Evolutionary conservation across 1,140 invertebrate genomes (phyloP).

Genomic region (Anastrepha obliqua): DNA sequence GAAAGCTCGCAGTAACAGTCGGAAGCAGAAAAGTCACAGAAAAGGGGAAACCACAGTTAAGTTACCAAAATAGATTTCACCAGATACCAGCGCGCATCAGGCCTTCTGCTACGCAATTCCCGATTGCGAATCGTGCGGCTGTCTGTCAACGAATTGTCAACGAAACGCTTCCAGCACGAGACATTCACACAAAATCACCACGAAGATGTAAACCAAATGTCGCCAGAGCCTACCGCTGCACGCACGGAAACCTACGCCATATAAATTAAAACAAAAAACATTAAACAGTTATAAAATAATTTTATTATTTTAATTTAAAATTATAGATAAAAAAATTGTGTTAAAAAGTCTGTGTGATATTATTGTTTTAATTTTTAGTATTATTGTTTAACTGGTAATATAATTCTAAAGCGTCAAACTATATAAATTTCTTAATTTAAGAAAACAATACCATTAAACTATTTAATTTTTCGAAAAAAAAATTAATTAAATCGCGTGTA

Average conservation of each 20-base stretch:
- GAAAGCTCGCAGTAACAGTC: no score
- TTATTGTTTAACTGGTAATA: slow-evolving; percentile 1
- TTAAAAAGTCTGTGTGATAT: slow-evolving; percentile 46
- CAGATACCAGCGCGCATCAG: not conserved
- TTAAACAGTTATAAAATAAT: slow-evolving; percentile 42
- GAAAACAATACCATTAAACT: not conserved
- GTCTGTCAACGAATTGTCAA: not conserved
- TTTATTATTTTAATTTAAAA: not conserved
- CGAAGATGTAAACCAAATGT: slow-evolving; percentile 58
- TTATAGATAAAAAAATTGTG: not conserved
- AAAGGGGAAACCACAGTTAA: not conserved
- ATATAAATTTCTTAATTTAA: not conserved
- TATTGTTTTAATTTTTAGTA: slow-evolving; percentile 35
- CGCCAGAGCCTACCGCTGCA: not conserved
- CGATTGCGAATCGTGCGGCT: not conserved
- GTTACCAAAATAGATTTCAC: not conserved
- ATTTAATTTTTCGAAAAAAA: slow-evolving; percentile 18
- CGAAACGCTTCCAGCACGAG: not conserved
- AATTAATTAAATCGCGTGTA: not conserved
- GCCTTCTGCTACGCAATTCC: not conserved
- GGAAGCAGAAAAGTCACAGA: no score
- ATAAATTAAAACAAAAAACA: slow-evolving; percentile 40
- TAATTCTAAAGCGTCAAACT: not conserved
- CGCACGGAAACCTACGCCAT: not conserved
- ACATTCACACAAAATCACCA: not conserved